Evolutionary conservation across 92 coral and sea anemone genomes (phyloP), one percentile per base, ranked within the genome.

Genomic region (Muricea muricata): DNA sequence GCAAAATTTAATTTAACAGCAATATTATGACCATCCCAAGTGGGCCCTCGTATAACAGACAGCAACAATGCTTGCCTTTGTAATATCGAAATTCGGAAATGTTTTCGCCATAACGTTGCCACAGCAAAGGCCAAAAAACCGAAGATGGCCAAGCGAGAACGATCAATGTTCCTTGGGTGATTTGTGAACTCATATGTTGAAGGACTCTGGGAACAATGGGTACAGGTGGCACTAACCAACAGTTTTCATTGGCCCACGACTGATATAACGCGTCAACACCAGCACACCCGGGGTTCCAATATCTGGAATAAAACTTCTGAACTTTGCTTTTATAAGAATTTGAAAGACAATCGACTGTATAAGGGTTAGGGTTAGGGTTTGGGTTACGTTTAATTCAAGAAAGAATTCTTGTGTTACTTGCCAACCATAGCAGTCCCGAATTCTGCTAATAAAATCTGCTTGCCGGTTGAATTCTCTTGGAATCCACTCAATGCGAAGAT

Each of bases 241-340:
- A 80, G 31, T 80, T 80, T 32, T 80, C 75, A 25, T 60, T 74
- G 17, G 66, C 33, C 84, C 84, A 78, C 34, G 21, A 3, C n/a
- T 78, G 84, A 30, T 25, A 56, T 25, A 78, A 78, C 25, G 84
- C 84, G 11, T 78, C 84, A 24, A 78, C 84, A 2, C 90, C 93
- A 18, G 91, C 47, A 10, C 88, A 35, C 28, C 82, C 85, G 56
- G 93, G 93, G 57, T 85, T 89, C 92, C 92, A 89, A 61, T 77
- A 78, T 31, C 86, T 61, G 11, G 92, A 85, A 61, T 56, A 85
- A 85, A 25, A 91, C 32, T 41, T 66, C 23, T 73, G 18, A 31
- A 88, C 75, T 65, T 91, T 87, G 17, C 52, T n/a, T n/a, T n/a
- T n/a, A n/a, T 75, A 85, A 65, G 32, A 83, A 33, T 45, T 68